These are phyloP conservation scores for Aspidiotus destructor DNA, from an alignment of 2,888 invertebrate species.

Conservation along the genomic window DNA sequence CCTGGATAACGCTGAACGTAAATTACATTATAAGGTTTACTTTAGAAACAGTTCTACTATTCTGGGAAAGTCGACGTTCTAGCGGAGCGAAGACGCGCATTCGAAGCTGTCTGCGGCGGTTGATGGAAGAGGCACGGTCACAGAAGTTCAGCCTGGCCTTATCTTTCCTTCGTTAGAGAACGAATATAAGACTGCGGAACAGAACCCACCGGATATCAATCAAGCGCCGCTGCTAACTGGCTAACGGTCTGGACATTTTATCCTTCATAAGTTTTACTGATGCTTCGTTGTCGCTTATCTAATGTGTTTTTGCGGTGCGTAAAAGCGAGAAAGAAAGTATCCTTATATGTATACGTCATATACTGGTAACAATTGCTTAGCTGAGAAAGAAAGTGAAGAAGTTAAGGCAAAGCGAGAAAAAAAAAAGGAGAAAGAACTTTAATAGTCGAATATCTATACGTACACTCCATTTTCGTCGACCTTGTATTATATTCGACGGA, in stretches of 20 bases:
- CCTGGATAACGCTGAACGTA: conserved; percentile 13
- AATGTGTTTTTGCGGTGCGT: conserved; percentile 24
- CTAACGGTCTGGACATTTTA: conserved; percentile 18
- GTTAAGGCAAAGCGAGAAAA: conserved; percentile 1
- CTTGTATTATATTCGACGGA: not conserved
- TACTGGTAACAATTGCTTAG: not conserved
- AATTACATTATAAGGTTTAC: conserved; percentile 16
- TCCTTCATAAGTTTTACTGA: conserved; percentile 23
- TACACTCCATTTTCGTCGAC: conserved; percentile 1
- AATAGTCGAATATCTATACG: conserved; percentile 1
- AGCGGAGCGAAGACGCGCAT: not conserved
- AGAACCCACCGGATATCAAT: conserved; percentile 27
- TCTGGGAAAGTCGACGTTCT: not conserved
- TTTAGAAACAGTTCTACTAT: conserved; percentile 1
- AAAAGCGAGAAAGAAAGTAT: conserved; percentile 23
- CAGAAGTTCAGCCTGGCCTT: conserved; percentile 23
- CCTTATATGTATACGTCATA: not conserved
- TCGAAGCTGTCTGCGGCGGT: conserved; percentile 19
- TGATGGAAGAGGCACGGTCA: conserved; percentile 31
- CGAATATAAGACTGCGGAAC: conserved; percentile 5
- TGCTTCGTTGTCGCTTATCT: conserved; percentile 26
- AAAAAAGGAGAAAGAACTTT: not conserved
- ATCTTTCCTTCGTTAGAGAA: conserved; percentile 27
- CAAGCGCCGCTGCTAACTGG: conserved; percentile 24
- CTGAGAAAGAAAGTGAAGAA: conserved; percentile 9